These are phyloP conservation scores for Gymnarchus niloticus DNA, from an alignment of 2,113 vertebrate species.

Conservation along the genomic window DNA sequence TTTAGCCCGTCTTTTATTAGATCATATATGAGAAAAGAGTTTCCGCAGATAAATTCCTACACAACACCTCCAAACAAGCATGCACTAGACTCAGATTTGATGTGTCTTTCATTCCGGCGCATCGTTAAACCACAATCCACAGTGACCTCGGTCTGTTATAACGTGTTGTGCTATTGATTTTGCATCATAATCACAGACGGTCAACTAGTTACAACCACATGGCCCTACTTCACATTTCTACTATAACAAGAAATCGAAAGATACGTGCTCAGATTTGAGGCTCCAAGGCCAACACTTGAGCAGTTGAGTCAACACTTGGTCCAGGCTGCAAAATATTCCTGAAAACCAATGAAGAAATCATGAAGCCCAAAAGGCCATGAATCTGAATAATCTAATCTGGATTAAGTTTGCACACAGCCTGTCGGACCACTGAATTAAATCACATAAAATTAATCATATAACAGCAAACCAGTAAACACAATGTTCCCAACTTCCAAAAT, in stretches of 20 bases:
- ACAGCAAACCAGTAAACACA: not conserved
- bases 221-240: not conserved
- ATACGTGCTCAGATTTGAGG: not conserved
- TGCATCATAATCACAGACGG: not conserved
- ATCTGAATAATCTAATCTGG: conserved; percentile 1
- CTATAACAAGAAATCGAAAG: not conserved
- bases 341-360: not conserved
- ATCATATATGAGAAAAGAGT: not conserved
- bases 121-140: not conserved
- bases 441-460: not conserved
- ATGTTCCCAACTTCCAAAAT: conserved; percentile 19
- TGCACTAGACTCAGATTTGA: not conserved
- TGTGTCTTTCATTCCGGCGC: not conserved
- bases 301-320: not conserved
- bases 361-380: not conserved
- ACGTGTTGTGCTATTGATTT: too few species aligned
- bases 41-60: not conserved
- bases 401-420: not conserved
- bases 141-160: too few species aligned
- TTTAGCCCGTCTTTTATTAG: not conserved
- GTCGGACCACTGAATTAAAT: not conserved
- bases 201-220: not conserved
- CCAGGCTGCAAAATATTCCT: not conserved
- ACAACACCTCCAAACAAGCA: not conserved
- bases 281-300: not conserved